Evolutionary conservation across 2,888 invertebrate species (phyloP).

Genomic region (Andricus curvator): DNA sequence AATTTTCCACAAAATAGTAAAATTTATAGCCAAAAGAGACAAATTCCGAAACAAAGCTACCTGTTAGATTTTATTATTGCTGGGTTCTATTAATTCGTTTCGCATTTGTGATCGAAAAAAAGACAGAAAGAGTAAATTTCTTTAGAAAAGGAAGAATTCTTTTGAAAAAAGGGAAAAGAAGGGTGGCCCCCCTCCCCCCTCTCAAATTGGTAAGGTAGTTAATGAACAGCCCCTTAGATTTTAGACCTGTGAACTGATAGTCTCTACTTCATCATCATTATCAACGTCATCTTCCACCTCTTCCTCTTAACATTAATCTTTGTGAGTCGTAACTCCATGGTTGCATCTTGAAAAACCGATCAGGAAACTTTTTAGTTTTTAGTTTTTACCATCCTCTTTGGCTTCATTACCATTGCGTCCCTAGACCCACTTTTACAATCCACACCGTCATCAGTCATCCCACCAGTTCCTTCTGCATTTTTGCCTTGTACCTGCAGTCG

Average conservation of each 20-base stretch:
- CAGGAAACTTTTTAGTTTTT: constrained; percentile 4
- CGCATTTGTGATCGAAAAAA: too few species aligned
- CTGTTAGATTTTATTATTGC: too few species aligned
- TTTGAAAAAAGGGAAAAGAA: too few species aligned
- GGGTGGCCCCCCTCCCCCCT: too few species aligned
- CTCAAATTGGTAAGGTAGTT: too few species aligned
- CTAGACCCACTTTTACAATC: constrained; percentile 16
- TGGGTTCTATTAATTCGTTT: too few species aligned
- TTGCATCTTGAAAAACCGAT: background rate
- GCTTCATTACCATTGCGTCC: constrained; percentile 9
- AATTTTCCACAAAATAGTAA: too few species aligned
- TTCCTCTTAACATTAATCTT: constrained; percentile 34
- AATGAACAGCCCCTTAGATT: background rate
- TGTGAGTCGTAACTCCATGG: constrained; percentile 13
- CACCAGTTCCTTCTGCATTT: constrained; percentile 2
- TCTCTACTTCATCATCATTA: constrained; percentile 24
- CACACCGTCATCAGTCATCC: constrained; percentile 30
- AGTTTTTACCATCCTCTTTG: background rate
- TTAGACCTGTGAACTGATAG: constrained; percentile 1
- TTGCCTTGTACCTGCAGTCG: constrained; percentile 15
- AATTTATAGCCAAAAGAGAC: too few species aligned
- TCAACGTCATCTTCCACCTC: constrained; percentile 29
- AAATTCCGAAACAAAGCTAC: too few species aligned
- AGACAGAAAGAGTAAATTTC: too few species aligned
- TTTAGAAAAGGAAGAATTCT: too few species aligned